A percentile compares a stretch with the other conserved stretches of the same genome.
Conservation (phyloP, 1,140 invertebrate genomes). For the Armadillidium nasatum region DNA sequence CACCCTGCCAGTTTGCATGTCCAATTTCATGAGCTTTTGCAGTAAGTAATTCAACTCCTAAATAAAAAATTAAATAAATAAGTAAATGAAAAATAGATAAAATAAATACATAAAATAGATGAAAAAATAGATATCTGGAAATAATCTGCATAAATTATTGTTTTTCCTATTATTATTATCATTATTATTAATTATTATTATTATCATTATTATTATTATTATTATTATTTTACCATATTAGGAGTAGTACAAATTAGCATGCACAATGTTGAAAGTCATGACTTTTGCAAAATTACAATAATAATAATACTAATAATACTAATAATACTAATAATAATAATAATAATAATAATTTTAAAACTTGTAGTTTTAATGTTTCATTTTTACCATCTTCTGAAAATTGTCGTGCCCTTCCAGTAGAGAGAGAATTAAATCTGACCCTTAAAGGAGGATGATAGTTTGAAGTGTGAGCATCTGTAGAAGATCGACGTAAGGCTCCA, state of each 20-base stretch:
- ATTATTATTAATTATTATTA: background rate
- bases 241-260: background rate
- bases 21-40: constrained; percentile 2
- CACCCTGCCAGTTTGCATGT: background rate
- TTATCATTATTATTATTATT: background rate
- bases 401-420: background rate
- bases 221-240: background rate
- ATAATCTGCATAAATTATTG: too few relatives aligned
- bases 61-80: background rate
- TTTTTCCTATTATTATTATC: too few relatives aligned
- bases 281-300: too few relatives aligned
- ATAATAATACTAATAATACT: too few relatives aligned
- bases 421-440: background rate
- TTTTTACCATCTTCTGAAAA: background rate
- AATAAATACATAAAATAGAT: background rate
- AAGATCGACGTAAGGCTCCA: background rate
- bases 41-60: background rate
- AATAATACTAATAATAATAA: too few relatives aligned
- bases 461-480: background rate
- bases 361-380: background rate
- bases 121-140: background rate
- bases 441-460: background rate
- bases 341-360: too few relatives aligned
- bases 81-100: background rate
- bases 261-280: background rate